phyloP scores from a whole-genome alignment of 2,113 vertebrate genomes.

The Oreochromis aureus region DNA sequence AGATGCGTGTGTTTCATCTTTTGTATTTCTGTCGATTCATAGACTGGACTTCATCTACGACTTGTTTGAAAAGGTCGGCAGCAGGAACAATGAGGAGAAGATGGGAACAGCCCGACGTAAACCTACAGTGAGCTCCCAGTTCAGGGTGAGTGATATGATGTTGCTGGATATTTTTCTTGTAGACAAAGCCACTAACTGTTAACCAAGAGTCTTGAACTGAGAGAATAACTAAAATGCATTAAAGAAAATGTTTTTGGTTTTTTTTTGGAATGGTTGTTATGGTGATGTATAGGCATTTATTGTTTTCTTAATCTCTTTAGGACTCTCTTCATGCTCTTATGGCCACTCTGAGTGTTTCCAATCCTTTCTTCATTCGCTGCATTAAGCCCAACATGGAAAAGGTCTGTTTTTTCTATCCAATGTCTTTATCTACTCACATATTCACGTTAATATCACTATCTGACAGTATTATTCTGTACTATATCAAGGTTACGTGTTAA shows the following conservation, averaged over 20 bases:
- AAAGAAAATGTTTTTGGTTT: rapidly evolving
- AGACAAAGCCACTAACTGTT: neutral
- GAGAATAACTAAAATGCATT: neutral
- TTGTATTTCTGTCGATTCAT: neutral
- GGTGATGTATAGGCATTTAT: neutral
- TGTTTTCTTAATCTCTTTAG: constrained; percentile 51
- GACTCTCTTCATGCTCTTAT: constrained; percentile 90
- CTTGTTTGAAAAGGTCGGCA: constrained; percentile 87
- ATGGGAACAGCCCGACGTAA: constrained; percentile 89
- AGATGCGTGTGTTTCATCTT: neutral
- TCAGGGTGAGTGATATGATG: constrained; percentile 77
- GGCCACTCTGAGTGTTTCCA: constrained; percentile 85
- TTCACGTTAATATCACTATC: neutral
- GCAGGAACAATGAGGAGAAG: constrained; percentile 85
- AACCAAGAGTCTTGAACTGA: neutral
- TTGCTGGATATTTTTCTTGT: neutral
- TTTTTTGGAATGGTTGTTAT: neutral
- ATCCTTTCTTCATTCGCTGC: constrained; percentile 92
- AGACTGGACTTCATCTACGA: constrained; percentile 94
- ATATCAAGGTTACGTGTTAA: neutral
- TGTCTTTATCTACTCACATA: neutral
- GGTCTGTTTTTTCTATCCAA: constrained; percentile 54
- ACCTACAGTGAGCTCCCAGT: constrained; percentile 92
- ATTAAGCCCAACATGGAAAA: constrained; percentile 91
- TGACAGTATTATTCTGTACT: neutral